A percentile compares a stretch with the other conserved stretches of the same genome.
Evolutionary conservation across 2,113 vertebrate genomes (phyloP).

Genomic region (Elephas maximus): DNA sequence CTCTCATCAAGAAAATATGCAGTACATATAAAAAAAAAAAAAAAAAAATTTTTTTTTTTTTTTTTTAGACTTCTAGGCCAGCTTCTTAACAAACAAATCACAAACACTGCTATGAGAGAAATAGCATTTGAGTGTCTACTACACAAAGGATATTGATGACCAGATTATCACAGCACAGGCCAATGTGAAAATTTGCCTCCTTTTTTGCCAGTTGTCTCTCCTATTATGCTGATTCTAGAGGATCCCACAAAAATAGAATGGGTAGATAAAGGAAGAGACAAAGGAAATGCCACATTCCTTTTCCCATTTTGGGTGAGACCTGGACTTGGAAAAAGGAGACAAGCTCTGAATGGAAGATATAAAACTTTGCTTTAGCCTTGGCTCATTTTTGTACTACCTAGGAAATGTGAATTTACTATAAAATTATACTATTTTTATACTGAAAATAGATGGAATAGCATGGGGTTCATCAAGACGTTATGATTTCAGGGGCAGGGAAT

Average conservation of each 20-base stretch:
- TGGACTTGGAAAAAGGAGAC: background rate
- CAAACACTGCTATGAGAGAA: background rate
- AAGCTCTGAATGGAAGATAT: background rate
- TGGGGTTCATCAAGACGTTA: background rate
- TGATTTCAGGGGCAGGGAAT: background rate
- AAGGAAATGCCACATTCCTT: background rate
- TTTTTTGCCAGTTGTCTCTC: background rate
- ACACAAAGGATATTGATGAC: background rate
- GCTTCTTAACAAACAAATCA: background rate
- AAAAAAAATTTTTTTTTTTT: too few species aligned
- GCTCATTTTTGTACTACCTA: background rate
- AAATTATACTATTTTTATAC: background rate
- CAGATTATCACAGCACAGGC: too few species aligned
- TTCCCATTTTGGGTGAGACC: background rate
- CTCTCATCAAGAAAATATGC: background rate
- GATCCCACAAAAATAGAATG: background rate
- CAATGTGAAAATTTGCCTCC: background rate
- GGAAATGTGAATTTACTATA: background rate
- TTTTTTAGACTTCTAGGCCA: background rate
- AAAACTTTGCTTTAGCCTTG: background rate
- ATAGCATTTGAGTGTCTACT: background rate
- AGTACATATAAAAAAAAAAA: background rate
- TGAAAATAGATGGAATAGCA: background rate
- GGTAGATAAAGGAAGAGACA: background rate
- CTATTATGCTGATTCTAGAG: background rate